phyloP scores from a whole-genome alignment of 1,140 invertebrate species.

The Eulimnadia texana region DNA sequence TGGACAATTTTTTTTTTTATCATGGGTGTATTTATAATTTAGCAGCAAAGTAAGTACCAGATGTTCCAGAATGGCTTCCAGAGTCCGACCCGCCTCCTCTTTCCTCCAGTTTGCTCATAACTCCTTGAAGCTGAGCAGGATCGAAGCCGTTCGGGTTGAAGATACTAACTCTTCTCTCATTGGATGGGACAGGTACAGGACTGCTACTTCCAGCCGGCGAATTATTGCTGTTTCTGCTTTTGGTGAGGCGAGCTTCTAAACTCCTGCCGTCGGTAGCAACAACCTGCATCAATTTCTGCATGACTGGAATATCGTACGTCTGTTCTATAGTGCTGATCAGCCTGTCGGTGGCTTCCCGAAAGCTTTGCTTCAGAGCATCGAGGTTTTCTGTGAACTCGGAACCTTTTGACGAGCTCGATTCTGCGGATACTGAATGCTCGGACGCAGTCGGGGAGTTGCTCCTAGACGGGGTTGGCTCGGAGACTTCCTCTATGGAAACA shows the following conservation, averaged over 20 bases:
- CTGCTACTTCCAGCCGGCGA: background rate
- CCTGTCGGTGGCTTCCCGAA: conserved; percentile 19
- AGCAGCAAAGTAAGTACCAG: background rate
- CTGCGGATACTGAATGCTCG: background rate
- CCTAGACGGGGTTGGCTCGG: conserved; percentile 18
- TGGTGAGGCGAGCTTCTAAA: background rate
- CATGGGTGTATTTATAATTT: too few species aligned
- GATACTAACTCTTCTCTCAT: conserved; percentile 19
- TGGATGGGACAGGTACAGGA: background rate
- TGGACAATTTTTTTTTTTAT: too few species aligned
- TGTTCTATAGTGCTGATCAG: conserved; percentile 16
- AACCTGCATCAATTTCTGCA: background rate
- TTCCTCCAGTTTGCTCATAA: background rate
- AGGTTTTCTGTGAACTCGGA: conserved; percentile 22
- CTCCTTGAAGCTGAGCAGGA: background rate
- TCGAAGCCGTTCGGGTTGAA: background rate
- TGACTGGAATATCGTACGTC: background rate
- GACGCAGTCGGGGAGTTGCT: background rate
- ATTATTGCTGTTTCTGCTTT: background rate
- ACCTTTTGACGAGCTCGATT: conserved; percentile 18
- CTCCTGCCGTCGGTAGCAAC: background rate
- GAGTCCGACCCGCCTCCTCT: background rate
- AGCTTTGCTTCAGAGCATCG: conserved; percentile 21
- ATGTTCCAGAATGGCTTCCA: background rate
- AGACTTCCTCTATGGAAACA: conserved; percentile 21